These are phyloP conservation scores for Sitobion miscanthi DNA, from an alignment of 1,140 invertebrate genomes.

Conservation along the genomic window DNA sequence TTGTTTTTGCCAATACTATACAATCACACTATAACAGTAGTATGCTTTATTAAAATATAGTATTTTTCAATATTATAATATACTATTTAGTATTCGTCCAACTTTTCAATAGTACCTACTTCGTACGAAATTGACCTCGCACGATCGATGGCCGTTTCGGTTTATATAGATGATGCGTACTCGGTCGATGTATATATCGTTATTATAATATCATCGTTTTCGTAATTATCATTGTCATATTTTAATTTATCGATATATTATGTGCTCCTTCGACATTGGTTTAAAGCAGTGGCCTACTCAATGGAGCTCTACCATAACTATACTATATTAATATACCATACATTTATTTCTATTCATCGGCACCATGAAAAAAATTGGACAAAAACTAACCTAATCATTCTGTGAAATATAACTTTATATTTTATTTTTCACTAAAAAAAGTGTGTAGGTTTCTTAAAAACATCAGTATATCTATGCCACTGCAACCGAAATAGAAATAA, in stretches of 20 bases:
- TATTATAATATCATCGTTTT: background rate
- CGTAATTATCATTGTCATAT: background rate
- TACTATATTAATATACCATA: background rate
- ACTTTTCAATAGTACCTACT: background rate
- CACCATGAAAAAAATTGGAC: background rate
- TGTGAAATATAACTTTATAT: background rate
- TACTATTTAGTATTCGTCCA: background rate
- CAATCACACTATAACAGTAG: background rate
- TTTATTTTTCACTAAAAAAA: background rate
- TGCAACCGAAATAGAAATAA: background rate
- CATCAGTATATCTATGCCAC: background rate
- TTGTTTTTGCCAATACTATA: background rate
- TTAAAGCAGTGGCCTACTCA: background rate
- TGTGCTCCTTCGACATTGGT: background rate
- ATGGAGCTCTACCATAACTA: background rate
- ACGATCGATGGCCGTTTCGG: background rate
- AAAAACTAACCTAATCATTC: background rate
- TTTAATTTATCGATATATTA: background rate
- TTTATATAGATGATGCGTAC: background rate
- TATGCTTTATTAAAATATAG: background rate
- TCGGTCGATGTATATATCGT: too few relatives aligned
- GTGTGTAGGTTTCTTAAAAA: background rate
- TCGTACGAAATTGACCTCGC: background rate
- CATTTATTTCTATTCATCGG: background rate
- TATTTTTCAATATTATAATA: background rate